Percentiles rank a stretch among this genome's conserved stretches.
Conservation (phyloP, 2,888 invertebrate genomes). For the Mylabris sibirica region DNA sequence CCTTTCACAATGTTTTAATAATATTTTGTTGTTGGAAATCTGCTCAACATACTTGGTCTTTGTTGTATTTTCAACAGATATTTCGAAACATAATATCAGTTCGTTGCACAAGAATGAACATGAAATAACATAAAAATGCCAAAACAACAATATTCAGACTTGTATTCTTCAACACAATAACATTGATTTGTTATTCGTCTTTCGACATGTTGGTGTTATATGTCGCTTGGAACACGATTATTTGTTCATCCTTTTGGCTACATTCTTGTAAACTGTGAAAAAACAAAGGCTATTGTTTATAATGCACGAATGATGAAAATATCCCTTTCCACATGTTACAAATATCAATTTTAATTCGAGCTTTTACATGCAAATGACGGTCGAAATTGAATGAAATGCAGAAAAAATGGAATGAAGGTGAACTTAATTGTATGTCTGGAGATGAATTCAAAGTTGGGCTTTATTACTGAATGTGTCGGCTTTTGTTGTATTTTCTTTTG, state of each 20-base stretch:
- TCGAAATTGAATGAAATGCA: neutral
- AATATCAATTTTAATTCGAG: neutral
- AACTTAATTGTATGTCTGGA: neutral
- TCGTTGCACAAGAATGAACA: neutral
- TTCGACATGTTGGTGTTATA: neutral
- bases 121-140: neutral
- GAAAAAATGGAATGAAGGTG: neutral
- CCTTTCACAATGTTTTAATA: neutral
- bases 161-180: neutral
- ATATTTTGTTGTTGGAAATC: neutral
- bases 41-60: neutral
- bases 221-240: neutral
- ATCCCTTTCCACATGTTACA: neutral
- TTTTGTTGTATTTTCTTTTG: neutral
- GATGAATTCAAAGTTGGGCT: neutral
- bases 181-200: neutral
- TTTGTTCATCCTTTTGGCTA: neutral
- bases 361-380: neutral
- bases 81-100: neutral
- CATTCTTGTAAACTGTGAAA: conserved; percentile 22
- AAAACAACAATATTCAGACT: neutral
- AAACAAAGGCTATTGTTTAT: conserved; percentile 15
- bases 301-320: neutral
- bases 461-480: neutral
- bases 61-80: neutral